These are phyloP conservation scores for Leptopilina syphax DNA, from an alignment of 2,888 invertebrate species.

Conservation along the genomic window DNA sequence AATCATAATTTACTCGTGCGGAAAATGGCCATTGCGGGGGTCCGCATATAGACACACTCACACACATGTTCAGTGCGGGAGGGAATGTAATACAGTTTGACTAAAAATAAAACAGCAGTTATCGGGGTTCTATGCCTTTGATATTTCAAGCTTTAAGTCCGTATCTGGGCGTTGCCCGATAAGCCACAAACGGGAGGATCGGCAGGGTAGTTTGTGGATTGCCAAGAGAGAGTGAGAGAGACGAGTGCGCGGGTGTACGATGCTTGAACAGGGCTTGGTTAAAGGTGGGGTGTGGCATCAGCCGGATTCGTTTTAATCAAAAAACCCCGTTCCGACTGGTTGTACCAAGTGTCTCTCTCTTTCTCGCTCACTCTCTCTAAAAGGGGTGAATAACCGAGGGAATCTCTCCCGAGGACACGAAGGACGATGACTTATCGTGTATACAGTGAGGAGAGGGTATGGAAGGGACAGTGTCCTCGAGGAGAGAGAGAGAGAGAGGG, in stretches of 20 bases:
- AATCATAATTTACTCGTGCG: slow-evolving; percentile 1
- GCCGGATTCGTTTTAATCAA: slow-evolving; percentile 59
- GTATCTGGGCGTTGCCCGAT: slow-evolving; percentile 68
- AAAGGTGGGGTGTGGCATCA: slow-evolving; percentile 46
- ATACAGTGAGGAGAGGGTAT: not conserved
- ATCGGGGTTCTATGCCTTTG: slow-evolving; percentile 20
- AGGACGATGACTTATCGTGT: slow-evolving; percentile 23
- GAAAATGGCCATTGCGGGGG: not conserved
- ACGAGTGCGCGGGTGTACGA: slow-evolving; percentile 24
- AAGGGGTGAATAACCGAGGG: slow-evolving; percentile 42
- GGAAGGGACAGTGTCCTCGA: not conserved
- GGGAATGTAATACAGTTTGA: slow-evolving; percentile 20
- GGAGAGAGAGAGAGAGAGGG: not conserved
- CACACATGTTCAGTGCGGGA: not conserved
- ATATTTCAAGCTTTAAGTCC: slow-evolving; percentile 50
- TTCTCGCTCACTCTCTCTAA: not conserved
- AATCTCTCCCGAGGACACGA: slow-evolving; percentile 18
- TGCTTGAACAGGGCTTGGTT: slow-evolving; percentile 6
- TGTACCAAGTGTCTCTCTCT: slow-evolving; percentile 13
- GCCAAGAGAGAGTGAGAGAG: not conserved
- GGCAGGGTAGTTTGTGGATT: slow-evolving; percentile 42
- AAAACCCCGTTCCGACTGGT: slow-evolving; percentile 43
- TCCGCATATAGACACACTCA: not conserved
- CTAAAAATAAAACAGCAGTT: slow-evolving; percentile 19
- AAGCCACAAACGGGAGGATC: slow-evolving; percentile 52